Percentiles rank a stretch among this genome's conserved stretches.
Conservation (phyloP, 2,113 vertebrate genomes). For the Megaptera novaeangliae region DNA sequence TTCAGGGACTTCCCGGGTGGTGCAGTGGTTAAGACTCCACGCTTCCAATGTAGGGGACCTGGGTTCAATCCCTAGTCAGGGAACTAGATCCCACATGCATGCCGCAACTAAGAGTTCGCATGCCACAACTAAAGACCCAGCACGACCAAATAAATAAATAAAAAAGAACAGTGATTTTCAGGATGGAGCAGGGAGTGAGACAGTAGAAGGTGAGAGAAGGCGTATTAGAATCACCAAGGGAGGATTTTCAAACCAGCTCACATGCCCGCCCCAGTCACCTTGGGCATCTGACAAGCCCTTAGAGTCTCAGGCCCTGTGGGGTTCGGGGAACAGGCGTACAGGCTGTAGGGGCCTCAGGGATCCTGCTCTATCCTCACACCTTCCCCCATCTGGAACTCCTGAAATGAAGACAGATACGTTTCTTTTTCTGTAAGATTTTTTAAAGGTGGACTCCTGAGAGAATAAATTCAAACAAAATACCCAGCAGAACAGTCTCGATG, state of each 20-base stretch:
- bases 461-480: conserved; percentile 4
- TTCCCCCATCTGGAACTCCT: background rate
- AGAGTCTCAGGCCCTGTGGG: background rate
- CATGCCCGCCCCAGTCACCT: rapidly evolving
- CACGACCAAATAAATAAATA: too few relatives aligned
- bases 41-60: too few relatives aligned
- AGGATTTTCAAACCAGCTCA: background rate
- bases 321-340: rapidly evolving
- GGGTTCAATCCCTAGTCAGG: too few relatives aligned
- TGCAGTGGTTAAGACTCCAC: too few relatives aligned
- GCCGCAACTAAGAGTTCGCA: too few relatives aligned
- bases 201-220: background rate
- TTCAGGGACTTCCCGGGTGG: too few relatives aligned
- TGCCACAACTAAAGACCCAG: too few relatives aligned
- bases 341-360: rapidly evolving
- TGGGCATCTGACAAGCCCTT: rapidly evolving
- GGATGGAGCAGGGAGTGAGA: background rate
- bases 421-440: background rate
- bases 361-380: background rate
- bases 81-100: too few relatives aligned
- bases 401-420: background rate
- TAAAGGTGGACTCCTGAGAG: background rate
- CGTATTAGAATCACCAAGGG: background rate
- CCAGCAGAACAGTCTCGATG: background rate
- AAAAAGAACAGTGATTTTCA: background rate